A percentile compares a stretch with the other conserved stretches of the same genome.
Conservation (phyloP, 2,797 vertebrate species). For the Mormyrus proboscirostris region DNA sequence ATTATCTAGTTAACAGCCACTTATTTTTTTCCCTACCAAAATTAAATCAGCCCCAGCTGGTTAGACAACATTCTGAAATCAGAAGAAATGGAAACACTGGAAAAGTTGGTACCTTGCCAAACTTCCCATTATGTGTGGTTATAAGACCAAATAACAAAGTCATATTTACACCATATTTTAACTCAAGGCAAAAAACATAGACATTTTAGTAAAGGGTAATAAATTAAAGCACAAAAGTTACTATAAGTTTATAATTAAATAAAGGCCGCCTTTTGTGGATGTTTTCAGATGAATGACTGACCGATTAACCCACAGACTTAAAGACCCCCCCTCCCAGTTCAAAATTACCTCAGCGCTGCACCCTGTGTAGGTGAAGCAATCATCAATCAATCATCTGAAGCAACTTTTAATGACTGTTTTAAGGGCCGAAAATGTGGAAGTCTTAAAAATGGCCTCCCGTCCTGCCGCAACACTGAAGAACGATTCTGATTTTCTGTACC, state of each 20-base stretch:
- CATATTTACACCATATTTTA: conserved; percentile 20
- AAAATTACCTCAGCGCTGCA: neutral
- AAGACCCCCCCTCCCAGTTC: neutral
- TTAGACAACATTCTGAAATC: conserved; percentile 30
- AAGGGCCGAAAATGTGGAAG: neutral
- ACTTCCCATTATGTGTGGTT: neutral
- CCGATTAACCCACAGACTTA: neutral
- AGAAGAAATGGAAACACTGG: conserved; percentile 20
- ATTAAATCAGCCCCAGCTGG: conserved; percentile 23
- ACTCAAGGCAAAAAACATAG: conserved; percentile 21
- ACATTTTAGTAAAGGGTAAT: conserved; percentile 25
- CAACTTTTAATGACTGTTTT: neutral
- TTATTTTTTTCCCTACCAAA: conserved; percentile 20
- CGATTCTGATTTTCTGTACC: neutral
- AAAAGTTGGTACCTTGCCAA: neutral
- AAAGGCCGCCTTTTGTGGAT: conserved; percentile 4
- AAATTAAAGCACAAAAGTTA: conserved; percentile 24
- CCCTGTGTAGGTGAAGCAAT: neutral
- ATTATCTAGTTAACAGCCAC: conserved; percentile 22
- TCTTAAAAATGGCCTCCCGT: neutral
- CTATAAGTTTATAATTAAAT: conserved; percentile 6
- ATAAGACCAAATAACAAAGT: conserved; percentile 13
- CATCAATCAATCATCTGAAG: neutral
- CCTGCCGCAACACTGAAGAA: neutral
- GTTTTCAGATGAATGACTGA: neutral